Base-by-base conservation (phyloP, 2,797 vertebrate genomes). In the Thripadectes ignobilis region DNA sequence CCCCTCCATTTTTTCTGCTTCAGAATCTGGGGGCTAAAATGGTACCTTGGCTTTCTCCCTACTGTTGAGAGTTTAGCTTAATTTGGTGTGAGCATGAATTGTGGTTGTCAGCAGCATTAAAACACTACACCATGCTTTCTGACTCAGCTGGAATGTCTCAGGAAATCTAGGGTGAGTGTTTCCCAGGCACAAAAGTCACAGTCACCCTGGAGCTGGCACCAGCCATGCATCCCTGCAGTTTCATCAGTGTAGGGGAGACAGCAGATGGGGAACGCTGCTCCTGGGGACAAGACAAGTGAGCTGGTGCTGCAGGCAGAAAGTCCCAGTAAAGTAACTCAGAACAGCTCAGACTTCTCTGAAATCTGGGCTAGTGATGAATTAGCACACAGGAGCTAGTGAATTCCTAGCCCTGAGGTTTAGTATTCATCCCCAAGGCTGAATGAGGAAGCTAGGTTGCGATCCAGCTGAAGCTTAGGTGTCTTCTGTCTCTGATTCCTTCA, bases 91-190 rank as follows among this genome's bases (percentile, higher is more conserved):
- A 61, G 27, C 18, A 20, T 13, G 32, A 36, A 21, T 20, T 14
- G 1, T 43, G 12, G 41, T 6, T 76, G 23, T n/a, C 38, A 79
- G 29, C 24, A 80, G 30, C 41, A 55, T 26, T 63, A 55, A 79
- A 66, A 66, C n/a, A 46, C 18, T 69, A 43, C 38, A 26, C 9
- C 4, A 6, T 1, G 6, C 4, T 73, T 79, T 88, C 75, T 77
- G 52, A 23, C n/a, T 80, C 38, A 57, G 30, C 5, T 57, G 1
- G 1, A 20, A 29, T 29, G 23, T 49, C 27, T 88, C 46, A 29
- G 69, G 38, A 52, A 57, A 29, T 26, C 52, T 38, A 1, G 0
- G 1, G 10, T 1, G 8, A 57, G 29, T 0, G 2, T 23, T 83
- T 86, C 24, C 38, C 10, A 41, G n/a, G 24, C 36, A 77, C 41